Percentiles rank a stretch among this genome's conserved stretches.
phyloP scores from a whole-genome alignment of 2,797 vertebrate genomes.

The Falco cherrug region DNA sequence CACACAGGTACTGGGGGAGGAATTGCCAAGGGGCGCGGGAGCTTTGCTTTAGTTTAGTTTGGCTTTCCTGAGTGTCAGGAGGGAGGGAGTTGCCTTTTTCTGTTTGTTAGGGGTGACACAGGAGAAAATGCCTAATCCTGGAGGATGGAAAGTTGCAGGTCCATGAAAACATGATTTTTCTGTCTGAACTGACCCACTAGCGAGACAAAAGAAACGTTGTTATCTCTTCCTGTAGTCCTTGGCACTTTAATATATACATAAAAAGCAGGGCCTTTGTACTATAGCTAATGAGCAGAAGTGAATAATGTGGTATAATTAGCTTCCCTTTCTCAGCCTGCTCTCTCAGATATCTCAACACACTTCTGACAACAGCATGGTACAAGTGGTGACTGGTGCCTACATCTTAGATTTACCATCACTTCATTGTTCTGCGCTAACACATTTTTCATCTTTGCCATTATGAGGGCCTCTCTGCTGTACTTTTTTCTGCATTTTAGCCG shows the following conservation, averaged over 20 bases:
- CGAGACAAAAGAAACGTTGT: slow-evolving; percentile 53
- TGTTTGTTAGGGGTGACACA: background rate
- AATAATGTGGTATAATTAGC: slow-evolving; percentile 70
- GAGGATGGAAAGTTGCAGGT: background rate
- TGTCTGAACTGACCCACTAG: slow-evolving; percentile 24
- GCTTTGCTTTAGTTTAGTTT: background rate
- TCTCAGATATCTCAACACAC: slow-evolving; percentile 61
- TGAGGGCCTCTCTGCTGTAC: background rate
- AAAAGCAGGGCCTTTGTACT: slow-evolving; percentile 60
- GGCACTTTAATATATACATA: slow-evolving; percentile 53
- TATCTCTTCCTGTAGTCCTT: slow-evolving; percentile 44
- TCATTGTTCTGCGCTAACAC: slow-evolving; percentile 25
- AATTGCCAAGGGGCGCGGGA: background rate
- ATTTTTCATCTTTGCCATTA: slow-evolving; percentile 43
- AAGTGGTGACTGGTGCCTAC: slow-evolving; percentile 59
- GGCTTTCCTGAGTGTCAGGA: background rate
- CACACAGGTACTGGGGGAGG: background rate
- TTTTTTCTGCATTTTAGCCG: background rate
- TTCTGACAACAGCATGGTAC: slow-evolving; percentile 59
- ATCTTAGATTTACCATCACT: slow-evolving; percentile 63
- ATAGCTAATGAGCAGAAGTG: slow-evolving; percentile 66
- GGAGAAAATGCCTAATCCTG: background rate
- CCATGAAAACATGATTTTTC: background rate
- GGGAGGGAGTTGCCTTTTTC: background rate
- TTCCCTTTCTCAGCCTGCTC: slow-evolving; percentile 57